Evolutionary conservation across 53 echinoderm and acorn worm genomes (phyloP), one percentile per base, ranked within the genome.

Genomic region (Glandiceps talaboti): DNA sequence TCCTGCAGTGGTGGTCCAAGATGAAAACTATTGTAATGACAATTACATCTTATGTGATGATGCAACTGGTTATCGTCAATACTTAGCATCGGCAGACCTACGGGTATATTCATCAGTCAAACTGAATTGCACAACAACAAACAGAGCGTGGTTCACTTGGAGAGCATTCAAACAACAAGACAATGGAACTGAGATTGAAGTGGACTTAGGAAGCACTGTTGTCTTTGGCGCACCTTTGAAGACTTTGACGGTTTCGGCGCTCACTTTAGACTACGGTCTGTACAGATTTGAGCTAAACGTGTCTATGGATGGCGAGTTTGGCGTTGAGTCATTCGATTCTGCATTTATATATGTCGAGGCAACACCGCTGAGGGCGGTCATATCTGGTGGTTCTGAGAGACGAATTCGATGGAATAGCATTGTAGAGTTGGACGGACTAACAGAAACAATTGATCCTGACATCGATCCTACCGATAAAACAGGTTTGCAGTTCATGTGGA

Each of bases 91-190:
- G 0, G 88, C 82, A 78, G 91, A 94, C 30, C 83, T 94, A 0
- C 84, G 80, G 28, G 94, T 94, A 0, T 91, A 83, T 31, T 91
- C 89, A 10, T 45, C 25, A 32, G 91, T 91, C 32, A 82, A 84
- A 74, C 85, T 94, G 74, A 89, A 94, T 80, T 94, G 94, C 64
- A 94, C 89, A 0, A 91, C 94, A 6, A 87, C 89, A 12, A 89
- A 87, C 27, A 89, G 83, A 25, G 29, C 28, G 14, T 12, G 30
- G 27, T 27, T 27, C 26, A 14, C 12, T 10, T 27, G 76, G 29
- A 10, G 76, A 28, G 76, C 27, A 14, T 75, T 6, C 29, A 27
- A 75, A 30, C 31, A 75, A 0, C 79, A 64, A 26, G 73, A 80
- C 73, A 33, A 29, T 33, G 28, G 28, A 45, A 27, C 80, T 0